Conservation (phyloP, 2,797 vertebrate species). For the Epinephelus malabaricus region DNA sequence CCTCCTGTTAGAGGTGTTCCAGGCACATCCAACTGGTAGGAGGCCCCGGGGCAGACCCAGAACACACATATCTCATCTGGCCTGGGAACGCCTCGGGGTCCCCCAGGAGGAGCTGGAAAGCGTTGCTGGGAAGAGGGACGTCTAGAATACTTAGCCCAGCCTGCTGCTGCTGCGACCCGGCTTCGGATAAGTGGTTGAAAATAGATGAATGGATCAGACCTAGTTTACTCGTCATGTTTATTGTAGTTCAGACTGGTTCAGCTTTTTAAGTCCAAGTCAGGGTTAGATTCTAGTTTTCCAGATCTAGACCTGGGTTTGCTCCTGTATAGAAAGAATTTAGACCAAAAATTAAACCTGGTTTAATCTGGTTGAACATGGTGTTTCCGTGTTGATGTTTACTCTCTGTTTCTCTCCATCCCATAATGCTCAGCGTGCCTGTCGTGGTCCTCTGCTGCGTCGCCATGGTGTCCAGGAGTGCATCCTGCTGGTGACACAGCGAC, state of each 20-base stretch:
- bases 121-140: no score
- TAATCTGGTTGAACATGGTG: not conserved
- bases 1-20: no score
- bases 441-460: slow-evolving; percentile 90
- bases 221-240: not conserved
- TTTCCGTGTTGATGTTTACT: not conserved
- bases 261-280: not conserved
- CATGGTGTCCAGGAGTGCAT: slow-evolving; percentile 96
- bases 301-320: not conserved
- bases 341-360: no score
- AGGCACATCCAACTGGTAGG: no score
- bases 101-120: no score
- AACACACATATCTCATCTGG: no score
- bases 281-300: not conserved
- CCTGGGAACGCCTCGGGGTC: no score
- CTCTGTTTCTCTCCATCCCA: slow-evolving; percentile 18
- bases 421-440: slow-evolving; percentile 87
- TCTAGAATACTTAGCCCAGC: no score
- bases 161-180: no score
- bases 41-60: no score
- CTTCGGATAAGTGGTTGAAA: no score
- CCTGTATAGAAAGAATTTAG: no score
- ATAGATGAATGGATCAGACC: not conserved
- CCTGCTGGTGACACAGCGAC: slow-evolving; percentile 93
- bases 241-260: not conserved